phyloP scores from a whole-genome alignment of 1,140 invertebrate genomes.

The Brachionus asplanchnoidis region DNA sequence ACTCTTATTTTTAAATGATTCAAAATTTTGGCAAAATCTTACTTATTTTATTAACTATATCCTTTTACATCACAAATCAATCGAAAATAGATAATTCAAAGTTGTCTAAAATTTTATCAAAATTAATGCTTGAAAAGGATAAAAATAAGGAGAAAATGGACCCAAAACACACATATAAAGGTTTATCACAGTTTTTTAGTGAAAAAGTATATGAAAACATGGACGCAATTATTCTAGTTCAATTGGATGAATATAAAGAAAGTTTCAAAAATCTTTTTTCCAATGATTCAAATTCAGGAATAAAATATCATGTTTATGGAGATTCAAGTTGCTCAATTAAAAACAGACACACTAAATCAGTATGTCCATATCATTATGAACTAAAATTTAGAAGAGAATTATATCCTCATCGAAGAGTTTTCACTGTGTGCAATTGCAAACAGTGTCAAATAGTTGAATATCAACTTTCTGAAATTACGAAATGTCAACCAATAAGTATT shows the following conservation, averaged over 20 bases:
- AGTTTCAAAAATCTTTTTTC: neutral
- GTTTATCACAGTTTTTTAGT: neutral
- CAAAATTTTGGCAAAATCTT: neutral
- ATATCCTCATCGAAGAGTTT: neutral
- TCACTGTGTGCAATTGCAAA: neutral
- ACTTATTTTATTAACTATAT: neutral
- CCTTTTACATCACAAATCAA: neutral
- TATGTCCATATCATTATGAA: neutral
- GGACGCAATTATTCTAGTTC: neutral
- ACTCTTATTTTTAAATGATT: too few species aligned
- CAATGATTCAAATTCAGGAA: neutral
- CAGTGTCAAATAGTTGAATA: neutral
- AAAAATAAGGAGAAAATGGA: neutral
- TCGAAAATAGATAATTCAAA: neutral
- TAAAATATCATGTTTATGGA: neutral
- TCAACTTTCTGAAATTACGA: neutral
- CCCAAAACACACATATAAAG: neutral
- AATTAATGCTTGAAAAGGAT: neutral
- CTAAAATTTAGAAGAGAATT: neutral
- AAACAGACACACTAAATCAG: neutral
- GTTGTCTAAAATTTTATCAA: neutral
- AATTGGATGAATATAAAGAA: neutral
- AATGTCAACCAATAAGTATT: neutral
- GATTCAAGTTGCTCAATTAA: neutral
- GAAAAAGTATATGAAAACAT: neutral